Base-by-base conservation (phyloP, 2,113 vertebrate genomes). In the Donacobius atricapilla region DNA sequence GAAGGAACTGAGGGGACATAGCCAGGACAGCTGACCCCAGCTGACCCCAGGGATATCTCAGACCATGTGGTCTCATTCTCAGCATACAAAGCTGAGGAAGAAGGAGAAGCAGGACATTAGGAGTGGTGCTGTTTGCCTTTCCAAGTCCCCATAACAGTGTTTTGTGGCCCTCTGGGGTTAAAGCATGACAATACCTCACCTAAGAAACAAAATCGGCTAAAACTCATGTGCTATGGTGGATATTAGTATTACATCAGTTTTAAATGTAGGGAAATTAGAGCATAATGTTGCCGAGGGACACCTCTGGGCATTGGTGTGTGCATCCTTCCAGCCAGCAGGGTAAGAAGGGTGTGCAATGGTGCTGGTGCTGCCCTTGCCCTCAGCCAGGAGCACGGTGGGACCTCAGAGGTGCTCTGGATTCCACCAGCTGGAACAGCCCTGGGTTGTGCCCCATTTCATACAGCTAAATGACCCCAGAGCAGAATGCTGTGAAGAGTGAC, bases 21-120 rank as follows among this genome's bases (percentile, higher is more conserved):
- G 35, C 61, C 11, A 24, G 35, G 42, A 25, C 53, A 73, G 25
- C 45, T 85, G 73, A 54, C 23, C 39, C 33, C 33, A 58, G 1
- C 7, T 53, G 39, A 39, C 9, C 42, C 23, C 56, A 44, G 42
- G 35, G 31, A 22, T 15, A 5, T 30, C 42, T 61, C 61, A 33
- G 23, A n/a, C 11, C 33, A 6, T 7, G 25, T 44, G 35, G 8
- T 47, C 23, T 18, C 15, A 3, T 30, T 40, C 35, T n/a, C 28
- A 71, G 20, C 31, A 25, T 4, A 8, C 24, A 69, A 68, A 56
- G 13, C 19, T 63, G 23, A 48, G 16, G 31, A 44, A 42, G 50
- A 23, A 76, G 14, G 44, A 51, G 40, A 39, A 48, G 11, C 22
- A 19, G 24, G 35, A 63, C 0, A 0, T 44, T 56, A 61, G 24